A percentile compares a stretch with the other conserved stretches of the same genome.
Evolutionary conservation across 2,113 vertebrate genomes (phyloP).

Genomic region (Sclerurus mexicanus): DNA sequence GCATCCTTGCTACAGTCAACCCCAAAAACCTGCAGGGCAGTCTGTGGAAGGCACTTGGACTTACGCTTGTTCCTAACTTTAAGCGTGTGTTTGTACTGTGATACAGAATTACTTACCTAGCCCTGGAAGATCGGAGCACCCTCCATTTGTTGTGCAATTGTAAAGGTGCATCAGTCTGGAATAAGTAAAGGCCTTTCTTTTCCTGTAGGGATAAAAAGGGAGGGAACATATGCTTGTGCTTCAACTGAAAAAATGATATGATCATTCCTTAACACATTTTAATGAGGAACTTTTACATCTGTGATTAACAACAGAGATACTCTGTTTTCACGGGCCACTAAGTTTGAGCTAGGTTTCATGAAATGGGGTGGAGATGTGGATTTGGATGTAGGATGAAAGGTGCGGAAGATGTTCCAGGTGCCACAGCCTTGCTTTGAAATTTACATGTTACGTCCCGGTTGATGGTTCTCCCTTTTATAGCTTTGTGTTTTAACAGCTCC

Average conservation of each 20-base stretch:
- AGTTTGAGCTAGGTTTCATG: not conserved
- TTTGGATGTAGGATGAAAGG: not conserved
- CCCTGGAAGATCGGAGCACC: not conserved
- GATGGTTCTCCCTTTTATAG: not conserved
- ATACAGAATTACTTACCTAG: not conserved
- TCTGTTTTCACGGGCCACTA: not conserved
- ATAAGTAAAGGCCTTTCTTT: not conserved
- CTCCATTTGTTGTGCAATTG: not conserved
- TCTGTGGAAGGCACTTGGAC: not conserved
- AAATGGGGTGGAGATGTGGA: not conserved
- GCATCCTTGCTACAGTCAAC: not conserved
- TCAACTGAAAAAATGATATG: not conserved
- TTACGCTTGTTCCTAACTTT: not conserved
- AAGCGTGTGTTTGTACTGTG: not conserved
- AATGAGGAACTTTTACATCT: not conserved
- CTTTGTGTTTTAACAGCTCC: not conserved
- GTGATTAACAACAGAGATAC: not conserved
- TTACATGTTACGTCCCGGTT: not conserved
- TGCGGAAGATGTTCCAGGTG: not conserved
- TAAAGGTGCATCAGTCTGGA: not conserved
- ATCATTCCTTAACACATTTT: constrained; percentile 3
- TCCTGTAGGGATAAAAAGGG: not conserved
- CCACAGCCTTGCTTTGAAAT: not conserved
- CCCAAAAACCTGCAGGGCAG: not conserved
- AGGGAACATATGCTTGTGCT: not conserved